Evolutionary conservation across 2,888 invertebrate species (phyloP).

Genomic region (Andrena trimmerana): DNA sequence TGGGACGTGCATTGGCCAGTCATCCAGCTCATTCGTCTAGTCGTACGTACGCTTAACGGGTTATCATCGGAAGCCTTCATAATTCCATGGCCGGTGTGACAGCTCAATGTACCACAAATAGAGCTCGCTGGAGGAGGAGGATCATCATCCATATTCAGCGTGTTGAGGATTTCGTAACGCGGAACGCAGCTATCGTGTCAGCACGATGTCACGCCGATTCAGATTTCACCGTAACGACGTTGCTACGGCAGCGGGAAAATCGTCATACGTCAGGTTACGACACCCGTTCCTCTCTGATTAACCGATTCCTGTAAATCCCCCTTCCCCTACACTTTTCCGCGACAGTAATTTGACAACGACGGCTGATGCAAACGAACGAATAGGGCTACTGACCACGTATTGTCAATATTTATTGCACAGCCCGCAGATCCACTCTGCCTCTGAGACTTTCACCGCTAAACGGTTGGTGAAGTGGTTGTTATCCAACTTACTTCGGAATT

Average conservation of each 20-base stretch:
- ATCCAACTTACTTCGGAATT: too few species aligned
- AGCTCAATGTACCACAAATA: conserved; percentile 81
- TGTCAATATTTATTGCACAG: not conserved
- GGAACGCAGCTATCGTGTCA: conserved; percentile 72
- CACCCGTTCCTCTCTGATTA: conserved; percentile 41
- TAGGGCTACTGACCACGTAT: not conserved
- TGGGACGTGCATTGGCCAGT: conserved; percentile 49
- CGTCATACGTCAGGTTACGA: conserved; percentile 46
- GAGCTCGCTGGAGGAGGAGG: conserved; percentile 68
- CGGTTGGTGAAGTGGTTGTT: too few species aligned
- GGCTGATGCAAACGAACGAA: not conserved
- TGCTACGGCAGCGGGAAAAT: conserved; percentile 64
- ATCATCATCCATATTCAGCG: conserved; percentile 79
- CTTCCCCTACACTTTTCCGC: not conserved
- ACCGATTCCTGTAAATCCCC: conserved; percentile 19
- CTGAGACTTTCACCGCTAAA: too few species aligned
- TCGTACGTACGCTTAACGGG: conserved; percentile 78
- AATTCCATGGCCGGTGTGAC: conserved; percentile 78
- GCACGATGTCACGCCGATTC: conserved; percentile 71
- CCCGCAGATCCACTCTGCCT: too few species aligned
- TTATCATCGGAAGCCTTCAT: conserved; percentile 82
- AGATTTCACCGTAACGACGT: conserved; percentile 69
- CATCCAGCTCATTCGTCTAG: conserved; percentile 61
- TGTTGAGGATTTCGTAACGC: conserved; percentile 69
- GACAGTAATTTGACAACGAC: not conserved